Conservation (phyloP, 2,113 vertebrate species). For the Elanoides forficatus region DNA sequence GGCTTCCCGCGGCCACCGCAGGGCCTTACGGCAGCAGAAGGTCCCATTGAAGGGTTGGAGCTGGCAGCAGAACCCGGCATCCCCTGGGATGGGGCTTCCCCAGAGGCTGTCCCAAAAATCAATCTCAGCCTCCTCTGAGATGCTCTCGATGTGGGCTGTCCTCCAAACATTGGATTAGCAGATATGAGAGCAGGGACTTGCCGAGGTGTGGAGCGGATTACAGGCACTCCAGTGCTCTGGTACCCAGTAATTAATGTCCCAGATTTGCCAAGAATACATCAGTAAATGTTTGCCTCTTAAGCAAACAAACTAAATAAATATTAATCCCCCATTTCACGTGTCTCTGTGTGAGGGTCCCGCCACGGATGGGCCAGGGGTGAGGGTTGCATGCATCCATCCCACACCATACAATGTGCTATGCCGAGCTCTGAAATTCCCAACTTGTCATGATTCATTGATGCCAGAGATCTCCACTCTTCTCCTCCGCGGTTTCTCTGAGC, state of each 20-base stretch:
- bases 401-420: accelerated
- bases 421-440: conserved; percentile 15
- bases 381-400: neutral
- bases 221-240: neutral
- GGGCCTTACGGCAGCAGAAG: neutral
- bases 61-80: neutral
- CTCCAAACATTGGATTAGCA: neutral
- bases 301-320: neutral
- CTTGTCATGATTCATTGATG: neutral
- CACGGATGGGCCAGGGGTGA: accelerated
- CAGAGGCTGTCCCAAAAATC: neutral
- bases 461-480: neutral
- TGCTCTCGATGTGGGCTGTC: accelerated
- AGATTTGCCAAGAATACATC: neutral
- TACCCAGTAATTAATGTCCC: neutral
- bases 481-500: neutral
- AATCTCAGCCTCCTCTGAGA: neutral
- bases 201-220: neutral
- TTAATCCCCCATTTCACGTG: accelerated
- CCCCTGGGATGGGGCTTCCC: neutral
- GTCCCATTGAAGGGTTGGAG: accelerated
- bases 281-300: neutral
- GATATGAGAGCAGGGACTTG: neutral
- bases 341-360: accelerated
- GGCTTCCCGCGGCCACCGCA: accelerated